Percentiles rank a stretch among this genome's conserved stretches.
Conservation (phyloP, 2,113 vertebrate genomes). For the Tretioscincus oriximinensis region DNA sequence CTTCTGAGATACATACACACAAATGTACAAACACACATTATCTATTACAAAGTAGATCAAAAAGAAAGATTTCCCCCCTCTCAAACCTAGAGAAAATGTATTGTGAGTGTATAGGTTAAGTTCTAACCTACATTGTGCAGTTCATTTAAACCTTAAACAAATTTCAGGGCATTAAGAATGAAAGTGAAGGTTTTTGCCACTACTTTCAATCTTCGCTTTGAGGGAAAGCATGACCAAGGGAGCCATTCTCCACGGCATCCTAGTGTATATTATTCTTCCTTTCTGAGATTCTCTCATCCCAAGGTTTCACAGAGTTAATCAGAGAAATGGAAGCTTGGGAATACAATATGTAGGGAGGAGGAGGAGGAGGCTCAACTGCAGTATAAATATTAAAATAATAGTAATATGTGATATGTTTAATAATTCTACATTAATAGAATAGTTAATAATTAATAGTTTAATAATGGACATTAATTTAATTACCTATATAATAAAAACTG, state of each 20-base stretch:
- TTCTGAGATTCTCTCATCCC: background rate
- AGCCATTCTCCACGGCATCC: background rate
- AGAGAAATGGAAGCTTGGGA: background rate
- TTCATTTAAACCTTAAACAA: background rate
- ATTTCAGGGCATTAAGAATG: background rate
- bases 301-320: background rate
- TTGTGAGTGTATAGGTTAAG: background rate
- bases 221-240: background rate
- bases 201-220: background rate
- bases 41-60: no score
- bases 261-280: background rate
- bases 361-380: no score
- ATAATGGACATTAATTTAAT: constrained; percentile 23
- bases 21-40: no score
- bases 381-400: no score
- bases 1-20: no score
- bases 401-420: no score
- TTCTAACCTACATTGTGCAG: background rate
- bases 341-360: no score
- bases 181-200: background rate
- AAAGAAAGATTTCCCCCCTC: no score
- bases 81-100: background rate
- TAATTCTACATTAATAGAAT: no score
- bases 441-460: no score
- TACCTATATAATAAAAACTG: constrained; percentile 24